These are phyloP conservation scores for Rutpela maculata DNA, from an alignment of 2,888 invertebrate genomes.

Conservation along the genomic window DNA sequence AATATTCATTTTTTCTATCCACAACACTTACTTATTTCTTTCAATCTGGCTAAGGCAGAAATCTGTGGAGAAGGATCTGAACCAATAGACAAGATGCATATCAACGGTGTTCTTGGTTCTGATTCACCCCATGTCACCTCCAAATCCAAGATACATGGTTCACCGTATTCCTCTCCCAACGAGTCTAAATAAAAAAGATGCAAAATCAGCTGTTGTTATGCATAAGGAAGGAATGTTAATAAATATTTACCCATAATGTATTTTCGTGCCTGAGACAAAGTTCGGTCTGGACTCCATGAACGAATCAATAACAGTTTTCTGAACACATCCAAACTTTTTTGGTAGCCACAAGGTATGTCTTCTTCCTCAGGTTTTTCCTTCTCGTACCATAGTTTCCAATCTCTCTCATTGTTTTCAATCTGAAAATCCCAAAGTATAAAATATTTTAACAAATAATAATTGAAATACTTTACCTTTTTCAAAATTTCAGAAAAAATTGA, in stretches of 20 bases:
- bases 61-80: slow-evolving; percentile 98
- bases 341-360: slow-evolving; percentile 92
- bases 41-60: slow-evolving; percentile 88
- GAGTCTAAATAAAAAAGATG: slow-evolving; percentile 79
- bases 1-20: neutral
- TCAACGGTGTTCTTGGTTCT: slow-evolving; percentile 89
- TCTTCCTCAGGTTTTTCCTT: slow-evolving; percentile 95
- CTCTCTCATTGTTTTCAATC: slow-evolving; percentile 90
- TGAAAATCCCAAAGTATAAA: slow-evolving; percentile 64
- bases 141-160: slow-evolving; percentile 93
- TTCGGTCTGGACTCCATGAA: slow-evolving; percentile 97
- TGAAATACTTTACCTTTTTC: slow-evolving; percentile 78
- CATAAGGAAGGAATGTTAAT: neutral
- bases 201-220: neutral
- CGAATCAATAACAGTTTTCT: slow-evolving; percentile 89
- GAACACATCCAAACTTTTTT: slow-evolving; percentile 90
- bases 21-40: slow-evolving; percentile 83
- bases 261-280: slow-evolving; percentile 92
- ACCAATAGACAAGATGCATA: slow-evolving; percentile 95
- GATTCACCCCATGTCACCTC: slow-evolving; percentile 94
- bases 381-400: slow-evolving; percentile 94
- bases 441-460: neutral
- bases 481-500: slow-evolving; percentile 87
- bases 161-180: slow-evolving; percentile 90
- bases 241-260: slow-evolving; percentile 85